These are phyloP conservation scores for Columba livia DNA, from an alignment of 2,113 vertebrate genomes.

Conservation along the genomic window DNA sequence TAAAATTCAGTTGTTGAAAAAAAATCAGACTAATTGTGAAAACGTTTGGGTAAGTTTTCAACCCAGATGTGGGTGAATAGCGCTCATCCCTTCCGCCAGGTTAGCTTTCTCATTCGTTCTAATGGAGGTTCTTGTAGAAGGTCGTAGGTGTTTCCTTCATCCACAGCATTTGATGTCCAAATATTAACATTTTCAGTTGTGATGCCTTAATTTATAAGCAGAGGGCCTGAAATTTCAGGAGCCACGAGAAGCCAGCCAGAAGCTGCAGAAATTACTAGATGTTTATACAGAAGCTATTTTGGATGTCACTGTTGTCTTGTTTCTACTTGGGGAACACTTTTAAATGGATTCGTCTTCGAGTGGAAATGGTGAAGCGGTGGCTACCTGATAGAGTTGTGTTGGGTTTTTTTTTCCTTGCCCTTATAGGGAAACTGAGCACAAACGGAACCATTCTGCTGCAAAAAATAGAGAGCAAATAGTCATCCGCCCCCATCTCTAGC, in stretches of 20 bases:
- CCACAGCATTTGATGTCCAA: slow-evolving; percentile 85
- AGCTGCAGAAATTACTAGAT: slow-evolving; percentile 35
- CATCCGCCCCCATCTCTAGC: slow-evolving; percentile 67
- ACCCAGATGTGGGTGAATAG: not conserved
- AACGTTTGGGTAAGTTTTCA: not conserved
- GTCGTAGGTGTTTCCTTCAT: slow-evolving; percentile 87
- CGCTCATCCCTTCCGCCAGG: not conserved
- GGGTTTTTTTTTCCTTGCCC: slow-evolving; percentile 67
- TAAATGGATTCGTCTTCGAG: slow-evolving; percentile 60
- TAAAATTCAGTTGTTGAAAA: not conserved
- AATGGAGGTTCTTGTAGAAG: slow-evolving; percentile 70
- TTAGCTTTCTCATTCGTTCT: slow-evolving; percentile 43
- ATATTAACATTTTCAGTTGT: slow-evolving; percentile 83
- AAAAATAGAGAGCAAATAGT: slow-evolving; percentile 79
- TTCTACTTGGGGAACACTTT: slow-evolving; percentile 67
- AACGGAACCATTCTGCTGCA: slow-evolving; percentile 92
- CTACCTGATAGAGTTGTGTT: slow-evolving; percentile 67
- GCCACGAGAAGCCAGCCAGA: slow-evolving; percentile 59
- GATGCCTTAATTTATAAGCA: slow-evolving; percentile 90
- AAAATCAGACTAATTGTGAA: not conserved
- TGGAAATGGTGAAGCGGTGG: slow-evolving; percentile 61
- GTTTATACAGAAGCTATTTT: slow-evolving; percentile 65
- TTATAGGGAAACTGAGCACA: slow-evolving; percentile 91
- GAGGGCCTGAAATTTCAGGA: slow-evolving; percentile 78
- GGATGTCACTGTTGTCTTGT: slow-evolving; percentile 50